Conservation (phyloP, 2,797 vertebrate genomes). For the Oceanodroma leucorhoa region DNA sequence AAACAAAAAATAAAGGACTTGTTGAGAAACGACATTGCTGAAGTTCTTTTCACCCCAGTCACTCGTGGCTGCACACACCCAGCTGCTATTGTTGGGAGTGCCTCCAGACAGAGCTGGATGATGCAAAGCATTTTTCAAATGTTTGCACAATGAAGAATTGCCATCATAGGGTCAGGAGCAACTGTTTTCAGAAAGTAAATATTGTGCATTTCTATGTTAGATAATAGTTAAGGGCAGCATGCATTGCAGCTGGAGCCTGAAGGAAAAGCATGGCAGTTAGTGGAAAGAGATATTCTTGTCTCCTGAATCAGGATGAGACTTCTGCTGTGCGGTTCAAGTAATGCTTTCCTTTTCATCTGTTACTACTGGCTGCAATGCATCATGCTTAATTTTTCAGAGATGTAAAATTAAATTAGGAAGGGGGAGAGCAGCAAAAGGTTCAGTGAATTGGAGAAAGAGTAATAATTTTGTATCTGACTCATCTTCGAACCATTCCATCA, state of each 20-base stretch:
- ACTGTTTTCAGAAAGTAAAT: constrained; percentile 17
- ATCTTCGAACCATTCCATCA: background rate
- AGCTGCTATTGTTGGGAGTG: background rate
- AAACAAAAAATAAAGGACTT: background rate
- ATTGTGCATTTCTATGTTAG: constrained; percentile 4
- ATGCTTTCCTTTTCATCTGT: background rate
- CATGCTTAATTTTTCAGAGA: background rate
- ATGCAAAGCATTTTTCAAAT: constrained; percentile 25
- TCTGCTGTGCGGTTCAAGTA: background rate
- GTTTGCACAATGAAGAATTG: constrained; percentile 15
- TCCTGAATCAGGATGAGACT: background rate
- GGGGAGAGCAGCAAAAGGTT: background rate
- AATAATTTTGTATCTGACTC: constrained; percentile 7
- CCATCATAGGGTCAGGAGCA: background rate
- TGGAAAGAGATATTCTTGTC: background rate
- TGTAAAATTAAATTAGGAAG: background rate
- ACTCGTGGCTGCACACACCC: background rate
- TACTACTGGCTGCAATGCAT: background rate
- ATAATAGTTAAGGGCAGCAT: background rate
- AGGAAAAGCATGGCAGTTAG: background rate
- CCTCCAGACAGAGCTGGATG: background rate
- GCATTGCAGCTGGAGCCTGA: background rate
- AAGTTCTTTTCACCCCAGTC: background rate
- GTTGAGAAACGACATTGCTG: background rate
- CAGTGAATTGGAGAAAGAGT: background rate